Conservation (phyloP, 2,888 invertebrate genomes). For the Hydropsyche betteni region DNA sequence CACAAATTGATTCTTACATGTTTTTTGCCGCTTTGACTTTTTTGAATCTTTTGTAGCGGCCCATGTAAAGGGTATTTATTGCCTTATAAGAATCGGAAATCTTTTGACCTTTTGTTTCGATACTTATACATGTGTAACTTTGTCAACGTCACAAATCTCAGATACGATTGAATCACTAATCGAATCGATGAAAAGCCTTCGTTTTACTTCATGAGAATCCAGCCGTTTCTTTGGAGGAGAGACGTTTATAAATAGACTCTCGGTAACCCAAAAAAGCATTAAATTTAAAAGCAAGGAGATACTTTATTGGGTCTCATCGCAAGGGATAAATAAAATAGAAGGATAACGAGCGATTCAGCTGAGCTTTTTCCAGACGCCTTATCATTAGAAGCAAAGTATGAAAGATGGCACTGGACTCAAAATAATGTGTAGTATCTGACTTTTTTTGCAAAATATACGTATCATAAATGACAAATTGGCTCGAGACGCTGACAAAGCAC, state of each 20-base stretch:
- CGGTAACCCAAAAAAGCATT: not conserved
- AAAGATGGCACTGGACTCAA: too few relatives aligned
- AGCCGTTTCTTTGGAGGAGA: not conserved
- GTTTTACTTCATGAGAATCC: too few relatives aligned
- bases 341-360: constrained; percentile 16
- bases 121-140: not conserved
- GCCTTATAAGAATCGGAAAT: not conserved
- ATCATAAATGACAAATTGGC: too few relatives aligned
- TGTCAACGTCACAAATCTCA: not conserved
- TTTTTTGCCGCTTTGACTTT: not conserved
- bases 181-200: too few relatives aligned
- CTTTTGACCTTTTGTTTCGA: constrained; percentile 20
- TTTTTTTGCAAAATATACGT: too few relatives aligned
- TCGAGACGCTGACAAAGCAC: too few relatives aligned
- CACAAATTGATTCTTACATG: not conserved
- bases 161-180: not conserved
- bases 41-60: not conserved
- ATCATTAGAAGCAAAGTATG: too few relatives aligned
- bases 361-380: not conserved
- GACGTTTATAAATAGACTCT: not conserved
- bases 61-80: not conserved
- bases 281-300: constrained; percentile 12
- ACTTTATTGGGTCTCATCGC: not conserved
- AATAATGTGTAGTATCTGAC: too few relatives aligned
- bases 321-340: constrained; percentile 4